phyloP scores from a whole-genome alignment of 2,888 invertebrate species.

The Gandaritis pyraliata region DNA sequence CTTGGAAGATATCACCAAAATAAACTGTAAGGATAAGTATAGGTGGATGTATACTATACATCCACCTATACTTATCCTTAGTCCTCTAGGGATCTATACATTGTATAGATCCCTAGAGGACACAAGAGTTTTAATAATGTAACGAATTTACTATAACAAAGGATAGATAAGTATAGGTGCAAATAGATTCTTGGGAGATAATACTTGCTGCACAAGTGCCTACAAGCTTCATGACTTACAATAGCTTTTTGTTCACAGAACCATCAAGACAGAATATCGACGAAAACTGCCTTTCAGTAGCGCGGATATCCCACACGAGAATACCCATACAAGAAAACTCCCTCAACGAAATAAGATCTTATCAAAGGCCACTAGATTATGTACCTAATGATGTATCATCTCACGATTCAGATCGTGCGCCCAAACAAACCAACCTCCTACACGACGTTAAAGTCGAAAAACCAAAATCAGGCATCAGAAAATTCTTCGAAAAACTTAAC shows the following conservation, averaged over 20 bases:
- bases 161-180: too few species aligned
- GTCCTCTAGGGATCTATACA: too few species aligned
- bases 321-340: conserved; percentile 58
- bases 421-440: conserved; percentile 74
- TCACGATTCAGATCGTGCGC: conserved; percentile 61
- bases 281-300: conserved; percentile 71
- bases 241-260: conserved; percentile 11
- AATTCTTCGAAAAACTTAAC: conserved; percentile 71
- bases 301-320: conserved; percentile 54
- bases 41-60: too few species aligned
- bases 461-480: conserved; percentile 72
- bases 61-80: too few species aligned
- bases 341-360: conserved; percentile 68
- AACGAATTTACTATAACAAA: too few species aligned
- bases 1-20: too few species aligned
- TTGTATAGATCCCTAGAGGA: too few species aligned
- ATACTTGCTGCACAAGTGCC: too few species aligned
- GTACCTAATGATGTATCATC: conserved; percentile 89
- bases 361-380: conserved; percentile 84
- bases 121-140: too few species aligned
- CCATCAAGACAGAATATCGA: conserved; percentile 50
- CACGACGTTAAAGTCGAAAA: conserved; percentile 69
- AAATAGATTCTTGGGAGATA: too few species aligned
- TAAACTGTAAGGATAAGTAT: too few species aligned
- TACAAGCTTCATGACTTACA: too few species aligned